phyloP scores from a whole-genome alignment of 2,888 invertebrate genomes.

The Prenolepis imparis region DNA sequence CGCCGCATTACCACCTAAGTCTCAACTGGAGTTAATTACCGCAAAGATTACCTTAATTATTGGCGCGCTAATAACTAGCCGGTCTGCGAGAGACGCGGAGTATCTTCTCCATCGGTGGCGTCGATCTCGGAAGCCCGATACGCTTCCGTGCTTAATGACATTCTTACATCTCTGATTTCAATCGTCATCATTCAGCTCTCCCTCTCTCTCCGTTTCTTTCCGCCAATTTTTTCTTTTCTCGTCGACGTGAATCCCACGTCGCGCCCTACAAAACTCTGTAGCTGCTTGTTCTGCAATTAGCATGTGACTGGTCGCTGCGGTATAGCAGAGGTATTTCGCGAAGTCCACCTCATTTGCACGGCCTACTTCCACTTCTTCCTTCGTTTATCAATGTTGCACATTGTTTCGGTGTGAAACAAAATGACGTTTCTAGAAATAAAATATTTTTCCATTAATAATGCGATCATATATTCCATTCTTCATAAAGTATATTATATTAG shows the following conservation, averaged over 20 bases:
- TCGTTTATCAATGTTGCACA: background rate
- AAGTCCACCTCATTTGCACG: slow-evolving; percentile 80
- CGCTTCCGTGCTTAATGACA: background rate
- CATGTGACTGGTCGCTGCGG: slow-evolving; percentile 73
- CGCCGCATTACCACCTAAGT: slow-evolving; percentile 76
- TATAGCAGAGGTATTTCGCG: slow-evolving; percentile 68
- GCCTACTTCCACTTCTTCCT: slow-evolving; percentile 75
- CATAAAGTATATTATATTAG: background rate
- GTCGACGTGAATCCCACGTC: background rate
- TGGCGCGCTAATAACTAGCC: slow-evolving; percentile 66
- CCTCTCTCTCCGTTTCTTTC: background rate
- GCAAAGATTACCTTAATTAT: slow-evolving; percentile 71
- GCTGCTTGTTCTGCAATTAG: slow-evolving; percentile 83
- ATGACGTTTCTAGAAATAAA: slow-evolving; percentile 11
- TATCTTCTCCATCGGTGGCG: background rate
- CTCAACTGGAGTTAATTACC: slow-evolving; percentile 80
- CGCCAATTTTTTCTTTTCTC: background rate
- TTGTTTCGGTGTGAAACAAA: slow-evolving; percentile 27
- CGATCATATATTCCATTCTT: background rate
- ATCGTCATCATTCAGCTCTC: background rate
- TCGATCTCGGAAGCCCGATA: background rate
- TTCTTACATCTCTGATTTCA: background rate
- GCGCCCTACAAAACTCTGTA: slow-evolving; percentile 75
- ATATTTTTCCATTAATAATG: background rate
- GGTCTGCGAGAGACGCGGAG: too few relatives aligned